Conservation (phyloP, 92 coral and sea anemone species). For the Plumapathes pennacea region DNA sequence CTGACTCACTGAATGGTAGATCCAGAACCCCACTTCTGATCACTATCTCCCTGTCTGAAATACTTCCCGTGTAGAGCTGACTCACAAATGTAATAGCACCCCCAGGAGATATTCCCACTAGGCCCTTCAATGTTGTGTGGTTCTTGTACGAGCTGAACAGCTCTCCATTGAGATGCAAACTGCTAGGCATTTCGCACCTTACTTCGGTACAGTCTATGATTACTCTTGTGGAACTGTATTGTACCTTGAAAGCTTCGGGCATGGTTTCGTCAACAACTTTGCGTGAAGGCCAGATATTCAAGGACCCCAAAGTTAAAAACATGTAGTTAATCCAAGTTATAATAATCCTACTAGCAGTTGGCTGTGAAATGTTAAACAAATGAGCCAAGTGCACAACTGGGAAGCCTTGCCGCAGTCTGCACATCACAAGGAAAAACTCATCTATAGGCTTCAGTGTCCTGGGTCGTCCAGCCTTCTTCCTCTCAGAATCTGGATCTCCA, state of each 20-base stretch:
- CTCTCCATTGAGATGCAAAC: constrained; percentile 42
- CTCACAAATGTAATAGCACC: constrained; percentile 50
- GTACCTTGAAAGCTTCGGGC: constrained; percentile 41
- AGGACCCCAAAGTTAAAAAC: constrained; percentile 22
- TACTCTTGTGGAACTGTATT: constrained; percentile 23
- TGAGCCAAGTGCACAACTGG: constrained; percentile 46
- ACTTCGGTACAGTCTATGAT: constrained; percentile 54
- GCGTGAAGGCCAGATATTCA: constrained; percentile 39
- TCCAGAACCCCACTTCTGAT: constrained; percentile 36
- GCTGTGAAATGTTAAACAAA: constrained; percentile 28
- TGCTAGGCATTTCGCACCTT: constrained; percentile 49
- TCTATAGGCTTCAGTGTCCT: constrained; percentile 37
- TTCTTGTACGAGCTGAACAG: constrained; percentile 56
- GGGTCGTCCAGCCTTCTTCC: constrained; percentile 18
- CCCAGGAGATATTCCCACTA: constrained; percentile 56
- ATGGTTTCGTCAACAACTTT: constrained; percentile 15
- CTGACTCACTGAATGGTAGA: constrained; percentile 30
- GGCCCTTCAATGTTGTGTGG: constrained; percentile 52
- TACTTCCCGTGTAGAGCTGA: constrained; percentile 44
- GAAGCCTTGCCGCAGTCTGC: constrained; percentile 41
- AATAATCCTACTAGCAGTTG: constrained; percentile 39
- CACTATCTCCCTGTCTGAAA: constrained; percentile 50
- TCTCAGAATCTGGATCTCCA: background rate
- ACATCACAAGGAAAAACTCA: constrained; percentile 31
- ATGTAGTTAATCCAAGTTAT: constrained; percentile 54